A percentile compares a stretch with the other conserved stretches of the same genome.
Evolutionary conservation across 2,888 invertebrate genomes (phyloP).

Genomic region (Alviniconcha strummeri): DNA sequence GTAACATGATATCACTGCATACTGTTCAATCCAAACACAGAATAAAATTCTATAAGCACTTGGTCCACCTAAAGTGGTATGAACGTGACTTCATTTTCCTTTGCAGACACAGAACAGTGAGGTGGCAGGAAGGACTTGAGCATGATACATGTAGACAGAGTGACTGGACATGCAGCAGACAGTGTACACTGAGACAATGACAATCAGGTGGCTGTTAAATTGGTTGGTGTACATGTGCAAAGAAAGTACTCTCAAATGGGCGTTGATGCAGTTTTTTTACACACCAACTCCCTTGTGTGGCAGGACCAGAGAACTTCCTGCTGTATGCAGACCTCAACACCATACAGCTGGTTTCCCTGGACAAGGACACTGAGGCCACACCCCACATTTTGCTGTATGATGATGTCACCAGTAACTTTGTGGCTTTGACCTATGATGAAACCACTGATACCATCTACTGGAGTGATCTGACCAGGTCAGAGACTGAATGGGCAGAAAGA

Average conservation of each 20-base stretch:
- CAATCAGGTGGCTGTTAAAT: neutral
- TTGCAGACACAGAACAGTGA: too few species aligned
- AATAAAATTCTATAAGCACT: too few species aligned
- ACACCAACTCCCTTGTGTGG: neutral
- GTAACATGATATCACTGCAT: too few species aligned
- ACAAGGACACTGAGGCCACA: conserved; percentile 45
- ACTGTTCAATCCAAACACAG: too few species aligned
- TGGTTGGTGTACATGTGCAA: neutral
- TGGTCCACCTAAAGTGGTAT: too few species aligned
- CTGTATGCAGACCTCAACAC: conserved; percentile 63
- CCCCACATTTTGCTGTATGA: conserved; percentile 56
- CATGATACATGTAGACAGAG: neutral
- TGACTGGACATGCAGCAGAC: neutral
- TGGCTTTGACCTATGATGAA: conserved; percentile 56
- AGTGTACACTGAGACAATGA: neutral
- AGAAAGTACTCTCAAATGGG: neutral
- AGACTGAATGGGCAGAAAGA: neutral
- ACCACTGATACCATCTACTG: conserved; percentile 57
- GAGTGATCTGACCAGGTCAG: conserved; percentile 56
- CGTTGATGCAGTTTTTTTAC: neutral
- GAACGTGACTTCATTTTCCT: too few species aligned
- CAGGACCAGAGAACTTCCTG: conserved; percentile 63
- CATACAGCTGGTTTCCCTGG: conserved; percentile 59
- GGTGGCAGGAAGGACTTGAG: too few species aligned
- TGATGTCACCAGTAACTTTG: conserved; percentile 54